Evolutionary conservation across 2,797 vertebrate genomes (phyloP).

Genomic region (Xenops minutus): DNA sequence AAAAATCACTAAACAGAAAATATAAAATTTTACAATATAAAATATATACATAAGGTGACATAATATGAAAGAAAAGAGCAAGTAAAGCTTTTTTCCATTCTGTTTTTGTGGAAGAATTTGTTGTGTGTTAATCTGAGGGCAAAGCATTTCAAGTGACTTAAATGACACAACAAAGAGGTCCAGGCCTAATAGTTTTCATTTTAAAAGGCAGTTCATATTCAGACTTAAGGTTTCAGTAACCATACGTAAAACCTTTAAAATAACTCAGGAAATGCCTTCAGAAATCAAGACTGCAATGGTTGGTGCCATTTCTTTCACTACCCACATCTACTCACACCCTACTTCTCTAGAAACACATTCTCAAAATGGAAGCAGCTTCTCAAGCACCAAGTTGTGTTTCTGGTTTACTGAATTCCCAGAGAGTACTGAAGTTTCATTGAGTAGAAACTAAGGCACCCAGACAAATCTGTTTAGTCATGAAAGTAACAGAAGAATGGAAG

Average conservation of each 20-base stretch:
- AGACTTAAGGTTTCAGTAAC: neutral
- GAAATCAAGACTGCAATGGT: conserved; percentile 38
- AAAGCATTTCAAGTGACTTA: neutral
- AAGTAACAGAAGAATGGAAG: conserved; percentile 50
- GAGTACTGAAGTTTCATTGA: conserved; percentile 58
- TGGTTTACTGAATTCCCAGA: conserved; percentile 44
- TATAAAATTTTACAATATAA: neutral
- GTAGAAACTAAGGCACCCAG: conserved; percentile 26
- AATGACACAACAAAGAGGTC: neutral
- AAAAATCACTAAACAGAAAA: neutral
- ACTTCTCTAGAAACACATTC: conserved; percentile 64
- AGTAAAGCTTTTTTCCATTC: neutral
- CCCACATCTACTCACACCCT: conserved; percentile 61
- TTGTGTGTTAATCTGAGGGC: neutral
- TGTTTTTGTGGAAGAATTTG: neutral
- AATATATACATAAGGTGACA: neutral
- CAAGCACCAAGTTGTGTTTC: neutral
- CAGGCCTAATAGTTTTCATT: neutral
- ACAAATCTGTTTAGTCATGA: conserved; percentile 60
- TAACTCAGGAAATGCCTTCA: conserved; percentile 62
- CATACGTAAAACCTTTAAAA: conserved; percentile 40
- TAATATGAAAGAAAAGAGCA: neutral
- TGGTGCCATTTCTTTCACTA: conserved; percentile 63
- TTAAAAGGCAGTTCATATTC: neutral
- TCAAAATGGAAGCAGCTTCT: conserved; percentile 63